These are phyloP conservation scores for Galemys pyrenaicus DNA, from an alignment of 2,113 vertebrate species.

Conservation along the genomic window DNA sequence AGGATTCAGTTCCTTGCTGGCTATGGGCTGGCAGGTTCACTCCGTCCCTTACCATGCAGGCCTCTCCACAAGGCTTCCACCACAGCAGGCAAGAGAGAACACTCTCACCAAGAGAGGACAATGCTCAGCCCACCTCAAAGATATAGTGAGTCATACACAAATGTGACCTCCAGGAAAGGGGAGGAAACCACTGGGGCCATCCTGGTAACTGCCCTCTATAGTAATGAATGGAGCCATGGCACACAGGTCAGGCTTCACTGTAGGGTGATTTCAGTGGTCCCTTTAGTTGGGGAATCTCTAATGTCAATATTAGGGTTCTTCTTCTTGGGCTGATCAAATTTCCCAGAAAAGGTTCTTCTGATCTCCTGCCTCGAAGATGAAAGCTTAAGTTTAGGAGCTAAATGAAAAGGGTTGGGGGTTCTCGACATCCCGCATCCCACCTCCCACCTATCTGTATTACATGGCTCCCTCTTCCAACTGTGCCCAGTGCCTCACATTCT, in stretches of 20 bases:
- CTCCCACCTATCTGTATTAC: neutral
- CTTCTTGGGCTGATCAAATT: neutral
- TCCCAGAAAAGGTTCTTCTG: neutral
- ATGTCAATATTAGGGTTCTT: neutral
- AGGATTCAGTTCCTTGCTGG: neutral
- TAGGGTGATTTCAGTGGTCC: neutral
- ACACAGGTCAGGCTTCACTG: neutral
- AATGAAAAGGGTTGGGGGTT: neutral
- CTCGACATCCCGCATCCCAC: neutral
- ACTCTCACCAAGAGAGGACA: neutral
- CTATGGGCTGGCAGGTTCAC: neutral
- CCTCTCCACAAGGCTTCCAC: neutral
- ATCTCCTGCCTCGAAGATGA: neutral
- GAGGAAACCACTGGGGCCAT: neutral
- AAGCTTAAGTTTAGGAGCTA: neutral
- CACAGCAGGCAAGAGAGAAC: neutral
- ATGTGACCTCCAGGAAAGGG: neutral
- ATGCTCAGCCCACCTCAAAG: neutral
- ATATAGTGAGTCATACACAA: neutral
- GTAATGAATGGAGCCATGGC: neutral
- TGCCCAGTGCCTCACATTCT: neutral
- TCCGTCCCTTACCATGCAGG: neutral
- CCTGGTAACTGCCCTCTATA: neutral
- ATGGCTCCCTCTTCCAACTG: neutral
- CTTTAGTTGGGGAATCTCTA: neutral